Evolutionary conservation across 2,113 vertebrate genomes (phyloP), one percentile per base, ranked within the genome.

Genomic region (Corythoichthys intestinalis): DNA sequence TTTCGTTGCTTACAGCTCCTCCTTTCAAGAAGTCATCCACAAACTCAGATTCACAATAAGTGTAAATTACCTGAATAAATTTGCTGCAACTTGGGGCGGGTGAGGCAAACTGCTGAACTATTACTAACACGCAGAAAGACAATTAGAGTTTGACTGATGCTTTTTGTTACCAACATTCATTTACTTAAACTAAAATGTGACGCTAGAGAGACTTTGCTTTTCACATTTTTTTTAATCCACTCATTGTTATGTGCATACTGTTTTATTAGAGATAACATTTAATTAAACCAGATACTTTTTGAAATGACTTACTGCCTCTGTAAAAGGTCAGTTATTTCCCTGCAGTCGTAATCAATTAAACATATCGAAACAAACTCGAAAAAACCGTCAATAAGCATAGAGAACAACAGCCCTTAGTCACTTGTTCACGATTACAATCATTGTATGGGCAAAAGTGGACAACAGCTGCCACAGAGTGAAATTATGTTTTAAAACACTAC

Each of bases 401-500:
- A 5, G 4, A 4, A 13, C 54, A 35, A 35, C 11, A 35, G 12
- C 54, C 54, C 34, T 57, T 44, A 4, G 38, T 44, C 6, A 44
- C 10, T 61, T 61, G 17, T 12, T 54, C 20, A 57, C 56, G 11
- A 35, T 20, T 7, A 4, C 41, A 44, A 7, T 8, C 6, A 44
- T 5, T 44, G 4, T 44, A 44, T 44, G 41, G 6, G 6, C 41
- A 53, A 53, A n/a, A 53, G 20, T 28, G 20, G 20, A 28, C 20
- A n/a, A 15, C 50, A 15, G 50, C 14, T 6, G 20, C 20, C 20
- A 39, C 58, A 60, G 28, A 56, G 54, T 41, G 1, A 66, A 83
- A 41, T 77, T 83, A 69, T 80, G 20, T 72, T 84, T 69, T 81
- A 63, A 83, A 72, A 76, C 66, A 75, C 70, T 62, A 72, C 54